Evolutionary conservation across 2,888 invertebrate genomes (phyloP), one percentile per base, ranked within the genome.

Genomic region (Agrochola macilenta): DNA sequence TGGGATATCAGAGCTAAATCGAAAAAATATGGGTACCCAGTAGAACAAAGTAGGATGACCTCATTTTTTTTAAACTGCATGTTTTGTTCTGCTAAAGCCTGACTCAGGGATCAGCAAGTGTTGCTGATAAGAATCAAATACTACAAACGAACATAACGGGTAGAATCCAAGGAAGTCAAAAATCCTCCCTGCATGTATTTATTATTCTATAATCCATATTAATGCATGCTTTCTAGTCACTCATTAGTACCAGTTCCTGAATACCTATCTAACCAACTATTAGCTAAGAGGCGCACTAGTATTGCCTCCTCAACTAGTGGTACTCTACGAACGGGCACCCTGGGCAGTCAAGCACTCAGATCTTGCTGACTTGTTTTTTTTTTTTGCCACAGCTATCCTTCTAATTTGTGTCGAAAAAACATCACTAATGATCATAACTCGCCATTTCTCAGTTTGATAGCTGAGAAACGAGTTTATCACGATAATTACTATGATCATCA

Each of bases 401-500:
- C 17, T 69, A 43, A 12, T 69, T 69, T 39, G 20, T 60, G 23
- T 58, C 43, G 60, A 23, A 5, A 60, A 5, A 2, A n/a, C 11
- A n/a, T 52, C n/a, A 39, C 20, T 1, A 30, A 30, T 30, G 30
- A 30, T 30, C 17, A 64, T 64, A 64, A 43, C 64, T 71, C 30
- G 30, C 30, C 30, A 2, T 30, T 30, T 30, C n/a, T n/a, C n/a
- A n/a, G n/a, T n/a, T n/a, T n/a, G n/a, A n/a, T n/a, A n/a, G n/a
- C n/a, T n/a, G n/a, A n/a, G n/a, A n/a, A n/a, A n/a, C n/a, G n/a
- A 2, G 11, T 65, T n/a, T 39, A 30, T 77, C 20, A 52, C 39
- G n/a, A 77, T 68, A 30, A 60, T 61, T 11, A 54, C 30, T 70
- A 49, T 49, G 63, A 52, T 49, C 43, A 58, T 71, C 57, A 71